Evolutionary conservation across 2,888 invertebrate species (phyloP), one percentile per base, ranked within the genome.

Genomic region (Thymelicus sylvestris): DNA sequence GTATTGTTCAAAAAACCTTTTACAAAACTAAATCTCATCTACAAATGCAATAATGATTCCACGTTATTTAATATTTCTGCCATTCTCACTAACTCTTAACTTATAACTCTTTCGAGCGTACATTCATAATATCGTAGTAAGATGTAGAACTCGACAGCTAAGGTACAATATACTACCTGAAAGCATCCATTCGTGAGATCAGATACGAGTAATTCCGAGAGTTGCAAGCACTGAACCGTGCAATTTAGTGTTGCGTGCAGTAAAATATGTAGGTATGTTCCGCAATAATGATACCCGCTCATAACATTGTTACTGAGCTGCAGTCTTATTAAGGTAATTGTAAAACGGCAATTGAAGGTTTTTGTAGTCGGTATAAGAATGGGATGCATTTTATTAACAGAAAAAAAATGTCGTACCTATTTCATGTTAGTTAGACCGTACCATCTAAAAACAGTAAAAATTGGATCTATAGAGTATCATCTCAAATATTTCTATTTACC

Each of bases 111-210:
- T 8, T 52, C 15, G 7, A 19, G 15, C 19, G 50, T 52, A 8
- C 50, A 15, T 52, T 52, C 8, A 52, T 19, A 52, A 52, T 15
- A 52, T 52, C n/a, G n/a, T 19, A 6, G 7, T 52, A 12, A 47
- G 47, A 47, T 13, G 15, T 52, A 7, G 8, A 52, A 19, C 50
- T 52, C 50, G n/a, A 19, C 50, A 52, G 50, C 50, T 6, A 52
- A 52, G 12, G 50, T 52, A 52, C n/a, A 52, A 44, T 19, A 52
- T 52, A 52, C 19, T 52, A 1, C 15, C 50, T 59, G 64, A 59
- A 64, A 19, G 63, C 69, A 69, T 59, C 57, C 69, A 69, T 12
- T 59, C 48, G 69, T 64, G 48, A 57, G 63, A 69, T 69, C 15
- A 19, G 64, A 69, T 69, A 19, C 12, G 64, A 52, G 59, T 64